A percentile compares a stretch with the other conserved stretches of the same genome.
These are phyloP conservation scores for Trisateles emortualis DNA, from an alignment of 2,888 invertebrate species.

Conservation along the genomic window DNA sequence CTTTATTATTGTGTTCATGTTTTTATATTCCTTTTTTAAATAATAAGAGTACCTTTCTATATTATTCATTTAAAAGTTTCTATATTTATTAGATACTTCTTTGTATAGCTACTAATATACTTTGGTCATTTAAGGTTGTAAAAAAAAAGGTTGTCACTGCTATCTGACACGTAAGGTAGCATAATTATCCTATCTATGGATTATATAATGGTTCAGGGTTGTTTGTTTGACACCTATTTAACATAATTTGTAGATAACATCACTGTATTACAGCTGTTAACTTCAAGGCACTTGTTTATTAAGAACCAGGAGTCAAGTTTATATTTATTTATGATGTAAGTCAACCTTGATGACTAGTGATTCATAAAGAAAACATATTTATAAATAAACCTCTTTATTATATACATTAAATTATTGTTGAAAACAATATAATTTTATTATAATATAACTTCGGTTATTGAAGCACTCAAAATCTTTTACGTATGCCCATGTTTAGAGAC, in stretches of 20 bases:
- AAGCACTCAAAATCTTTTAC: conserved; percentile 73
- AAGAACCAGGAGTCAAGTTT: conserved; percentile 7
- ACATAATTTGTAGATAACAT: conserved; percentile 25
- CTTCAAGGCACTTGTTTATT: conserved; percentile 27
- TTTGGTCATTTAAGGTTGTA: conserved; percentile 16
- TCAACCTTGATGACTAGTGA: conserved; percentile 8
- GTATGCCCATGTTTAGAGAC: conserved; percentile 62
- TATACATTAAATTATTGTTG: conserved; percentile 84
- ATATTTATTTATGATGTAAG: conserved; percentile 21
- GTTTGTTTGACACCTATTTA: conserved; percentile 17
- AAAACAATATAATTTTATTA: conserved; percentile 66
- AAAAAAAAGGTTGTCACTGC: too few species aligned
- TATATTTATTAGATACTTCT: too few species aligned
- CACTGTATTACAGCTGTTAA: conserved; percentile 14
- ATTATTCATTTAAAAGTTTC: too few species aligned
- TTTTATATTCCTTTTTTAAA: too few species aligned
- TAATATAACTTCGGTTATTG: conserved; percentile 81
- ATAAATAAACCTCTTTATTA: conserved; percentile 85
- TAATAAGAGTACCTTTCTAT: neutral
- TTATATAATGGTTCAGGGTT: conserved; percentile 24
- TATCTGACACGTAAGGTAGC: neutral
- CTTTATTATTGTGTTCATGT: neutral
- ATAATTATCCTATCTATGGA: conserved; percentile 30
- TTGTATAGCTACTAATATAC: too few species aligned
- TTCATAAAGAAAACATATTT: conserved; percentile 49